phyloP scores from a whole-genome alignment of 1,140 invertebrate species.

The Oscheius sp. region DNA sequence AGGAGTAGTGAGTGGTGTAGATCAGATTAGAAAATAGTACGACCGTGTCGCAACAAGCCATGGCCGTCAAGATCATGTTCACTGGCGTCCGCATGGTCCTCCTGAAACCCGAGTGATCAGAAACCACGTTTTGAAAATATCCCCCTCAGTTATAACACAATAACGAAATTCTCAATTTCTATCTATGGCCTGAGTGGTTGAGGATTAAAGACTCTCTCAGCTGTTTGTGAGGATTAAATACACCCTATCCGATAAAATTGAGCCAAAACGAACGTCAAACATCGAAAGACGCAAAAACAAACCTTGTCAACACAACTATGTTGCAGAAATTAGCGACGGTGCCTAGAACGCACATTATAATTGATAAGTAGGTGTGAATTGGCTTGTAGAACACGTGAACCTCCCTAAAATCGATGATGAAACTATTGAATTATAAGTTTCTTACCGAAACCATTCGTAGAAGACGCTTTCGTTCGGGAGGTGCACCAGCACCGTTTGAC shows the following conservation, averaged over 20 bases:
- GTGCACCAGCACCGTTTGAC: slow-evolving; percentile 31
- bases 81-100: slow-evolving; percentile 59
- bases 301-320: slow-evolving; percentile 58
- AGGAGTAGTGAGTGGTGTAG: slow-evolving; percentile 59
- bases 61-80: slow-evolving; percentile 59
- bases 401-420: slow-evolving; percentile 23
- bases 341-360: slow-evolving; percentile 53
- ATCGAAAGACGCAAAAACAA: slow-evolving; percentile 18
- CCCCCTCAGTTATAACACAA: neutral
- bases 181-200: too few species aligned
- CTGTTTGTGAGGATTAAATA: too few species aligned
- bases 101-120: slow-evolving; percentile 44
- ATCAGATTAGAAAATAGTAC: slow-evolving; percentile 57
- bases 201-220: too few species aligned
- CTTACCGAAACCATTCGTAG: slow-evolving; percentile 33
- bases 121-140: too few species aligned
- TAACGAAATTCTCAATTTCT: too few species aligned
- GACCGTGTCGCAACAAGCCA: slow-evolving; percentile 60
- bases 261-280: neutral
- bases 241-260: too few species aligned
- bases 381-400: slow-evolving; percentile 50
- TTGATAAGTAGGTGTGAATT: slow-evolving; percentile 56
- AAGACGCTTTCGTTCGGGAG: slow-evolving; percentile 37
- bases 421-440: neutral
- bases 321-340: slow-evolving; percentile 58